Evolutionary conservation across 2,888 invertebrate genomes (phyloP).

Genomic region (Pecten maximus): DNA sequence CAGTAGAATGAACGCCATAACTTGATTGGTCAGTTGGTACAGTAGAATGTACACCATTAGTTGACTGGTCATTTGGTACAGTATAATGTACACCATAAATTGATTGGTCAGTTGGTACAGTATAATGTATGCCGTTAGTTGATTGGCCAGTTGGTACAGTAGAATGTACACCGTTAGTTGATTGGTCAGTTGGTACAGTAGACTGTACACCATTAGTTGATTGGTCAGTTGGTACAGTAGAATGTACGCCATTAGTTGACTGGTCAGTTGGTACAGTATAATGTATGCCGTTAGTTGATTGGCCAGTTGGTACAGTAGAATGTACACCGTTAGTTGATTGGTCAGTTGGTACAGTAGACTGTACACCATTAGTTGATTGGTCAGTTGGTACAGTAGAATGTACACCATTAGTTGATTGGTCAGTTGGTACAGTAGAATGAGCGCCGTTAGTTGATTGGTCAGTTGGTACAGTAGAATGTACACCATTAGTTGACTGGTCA

Average conservation of each 20-base stretch:
- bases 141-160: background rate
- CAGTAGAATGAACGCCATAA: background rate
- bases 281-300: background rate
- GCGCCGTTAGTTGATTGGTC: too few species aligned
- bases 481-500: background rate
- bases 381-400: too few species aligned
- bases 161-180: background rate
- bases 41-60: background rate
- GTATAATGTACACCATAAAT: background rate
- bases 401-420: too few species aligned
- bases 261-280: background rate
- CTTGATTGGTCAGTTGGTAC: background rate
- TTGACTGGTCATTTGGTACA: background rate
- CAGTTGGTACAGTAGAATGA: too few species aligned
- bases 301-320: background rate
- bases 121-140: background rate
- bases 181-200: background rate
- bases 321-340: too few species aligned
- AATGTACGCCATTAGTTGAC: background rate
- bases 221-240: background rate
- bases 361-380: too few species aligned
- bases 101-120: background rate
- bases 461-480: too few species aligned
- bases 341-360: too few species aligned
- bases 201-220: background rate